Base-by-base conservation (phyloP, 2,797 vertebrate species). In the Sciurus vulgaris region DNA sequence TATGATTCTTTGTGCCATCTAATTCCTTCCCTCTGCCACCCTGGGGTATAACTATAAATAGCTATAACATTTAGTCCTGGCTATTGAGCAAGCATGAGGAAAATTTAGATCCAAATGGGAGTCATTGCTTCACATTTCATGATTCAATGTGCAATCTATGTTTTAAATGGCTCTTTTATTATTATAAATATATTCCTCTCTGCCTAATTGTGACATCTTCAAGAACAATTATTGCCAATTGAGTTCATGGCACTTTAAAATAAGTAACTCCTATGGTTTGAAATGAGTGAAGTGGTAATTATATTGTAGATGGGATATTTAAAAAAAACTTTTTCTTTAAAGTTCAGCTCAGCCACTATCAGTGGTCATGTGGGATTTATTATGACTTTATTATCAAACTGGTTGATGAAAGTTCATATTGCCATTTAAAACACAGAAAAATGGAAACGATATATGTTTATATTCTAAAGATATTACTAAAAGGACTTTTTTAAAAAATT, bases 101-200 rank as follows among this genome's bases (percentile, higher is more conserved):
- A 97, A 84, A 97, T 96, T 97, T 86, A 93, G 94, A 90, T 96
- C 95, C 94, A 94, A 94, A 97, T 97, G 97, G 96, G 91, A 97
- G 84, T 81, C 91, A 82, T 94, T 95, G 79, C 67, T 94, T 95
- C 97, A 91, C 91, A 94, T 98, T 96, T 97, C 65, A 96, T 97
- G 93, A 93, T 79, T 96, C 81, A 22, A 89, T 84, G 49, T 93
- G 81, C 61, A 98, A 97, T 97, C 76, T 96, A 35, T 93, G 56
- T 96, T 95, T 92, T 95, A 94, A 97, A 96, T 85, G 95, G 2
- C 56, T 89, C 89, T 93, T 95, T 95, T 94, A 97, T 96, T 97
- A 85, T 97, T 93, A 96, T 86, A 92, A 97, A 97, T 93, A 93
- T 92, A 81, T 61, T 94, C 41, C 67, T 95, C 94, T 95, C 85